These are phyloP conservation scores for Vanacampus margaritifer DNA, from an alignment of 2,113 vertebrate species.

Conservation along the genomic window DNA sequence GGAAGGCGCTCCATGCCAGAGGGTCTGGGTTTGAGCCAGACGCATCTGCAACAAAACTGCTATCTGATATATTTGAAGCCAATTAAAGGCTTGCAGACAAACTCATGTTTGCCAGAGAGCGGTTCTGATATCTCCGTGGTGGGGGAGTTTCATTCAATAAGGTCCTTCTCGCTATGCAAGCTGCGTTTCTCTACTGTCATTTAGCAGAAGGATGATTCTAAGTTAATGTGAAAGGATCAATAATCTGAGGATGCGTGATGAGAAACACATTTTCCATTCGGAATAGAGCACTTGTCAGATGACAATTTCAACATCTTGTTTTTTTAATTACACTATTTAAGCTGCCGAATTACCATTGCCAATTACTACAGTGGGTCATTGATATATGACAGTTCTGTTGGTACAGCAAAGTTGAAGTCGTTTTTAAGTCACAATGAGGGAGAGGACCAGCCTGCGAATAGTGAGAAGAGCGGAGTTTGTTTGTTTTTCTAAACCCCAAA, in stretches of 20 bases:
- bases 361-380: too few species aligned
- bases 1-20: neutral
- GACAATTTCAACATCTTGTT: neutral
- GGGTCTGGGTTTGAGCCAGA: neutral
- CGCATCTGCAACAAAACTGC: neutral
- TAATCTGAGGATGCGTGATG: neutral
- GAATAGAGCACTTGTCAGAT: neutral
- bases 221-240: neutral
- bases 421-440: too few species aligned
- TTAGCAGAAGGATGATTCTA: neutral
- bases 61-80: neutral
- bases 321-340: neutral
- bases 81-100: neutral
- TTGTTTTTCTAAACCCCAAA: too few species aligned
- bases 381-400: too few species aligned
- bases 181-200: neutral
- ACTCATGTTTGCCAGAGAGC: neutral
- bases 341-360: too few species aligned
- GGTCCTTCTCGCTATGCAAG: neutral
- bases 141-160: neutral
- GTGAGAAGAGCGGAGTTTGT: too few species aligned
- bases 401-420: too few species aligned
- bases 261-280: neutral
- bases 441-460: too few species aligned
- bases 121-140: neutral